phyloP scores from a whole-genome alignment of 2,888 invertebrate species.

The Synergus japonicus region DNA sequence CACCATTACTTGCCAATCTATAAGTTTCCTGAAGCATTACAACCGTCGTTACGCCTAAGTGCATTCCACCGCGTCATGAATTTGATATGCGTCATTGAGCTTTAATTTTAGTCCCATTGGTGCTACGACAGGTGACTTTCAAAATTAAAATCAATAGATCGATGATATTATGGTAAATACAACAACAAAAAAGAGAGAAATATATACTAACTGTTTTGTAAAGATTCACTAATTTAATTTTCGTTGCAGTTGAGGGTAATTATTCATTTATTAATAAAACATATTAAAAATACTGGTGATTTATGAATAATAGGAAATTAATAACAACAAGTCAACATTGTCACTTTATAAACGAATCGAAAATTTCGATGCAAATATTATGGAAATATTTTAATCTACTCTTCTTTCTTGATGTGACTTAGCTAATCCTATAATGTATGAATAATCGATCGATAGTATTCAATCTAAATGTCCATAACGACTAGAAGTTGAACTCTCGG shows the following conservation, averaged over 20 bases:
- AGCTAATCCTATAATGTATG: conserved; percentile 36
- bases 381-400: conserved; percentile 33
- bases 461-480: conserved; percentile 31
- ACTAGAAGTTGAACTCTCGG: conserved; percentile 33
- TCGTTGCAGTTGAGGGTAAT: too few species aligned
- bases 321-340: not conserved
- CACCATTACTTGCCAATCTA: conserved; percentile 36
- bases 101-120: conserved; percentile 31
- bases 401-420: conserved; percentile 15
- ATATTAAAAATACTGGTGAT: too few species aligned
- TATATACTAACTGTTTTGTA: not conserved
- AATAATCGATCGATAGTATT: conserved; percentile 36
- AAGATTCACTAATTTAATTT: not conserved
- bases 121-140: conserved; percentile 23
- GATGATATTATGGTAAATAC: not conserved
- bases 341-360: not conserved
- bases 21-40: conserved; percentile 31
- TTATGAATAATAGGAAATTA: not conserved
- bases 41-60: conserved; percentile 50
- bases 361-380: conserved; percentile 27
- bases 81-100: conserved; percentile 50
- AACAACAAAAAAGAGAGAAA: not conserved
- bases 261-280: too few species aligned
- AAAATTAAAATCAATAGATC: conserved; percentile 1
- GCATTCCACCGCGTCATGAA: conserved; percentile 45